Evolutionary conservation across 2,888 invertebrate species (phyloP), one percentile per base, ranked within the genome.

Genomic region (Spicauda simplicius): DNA sequence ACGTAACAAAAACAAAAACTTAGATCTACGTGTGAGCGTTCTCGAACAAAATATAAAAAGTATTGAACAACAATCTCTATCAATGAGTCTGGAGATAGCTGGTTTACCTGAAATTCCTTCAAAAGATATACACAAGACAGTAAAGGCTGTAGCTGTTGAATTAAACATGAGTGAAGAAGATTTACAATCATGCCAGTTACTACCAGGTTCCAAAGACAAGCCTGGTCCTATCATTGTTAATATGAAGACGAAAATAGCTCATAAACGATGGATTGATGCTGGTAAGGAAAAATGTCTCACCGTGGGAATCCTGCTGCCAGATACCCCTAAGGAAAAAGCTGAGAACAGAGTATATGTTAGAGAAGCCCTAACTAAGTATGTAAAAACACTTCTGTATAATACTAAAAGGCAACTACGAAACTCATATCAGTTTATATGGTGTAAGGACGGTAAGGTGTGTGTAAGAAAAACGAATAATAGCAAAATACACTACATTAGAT

Each of bases 281-380:
- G 67, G 73, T 10, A 77, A 68, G 52, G 61, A 71, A 25, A 72
- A 68, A 63, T n/a, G 64, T 37, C 60, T 76, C 19, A 74, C 74
- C 0, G 70, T 70, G 5, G 74, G 74, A 25, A 16, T 20, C 0
- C 8, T 78, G 11, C 7, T 74, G 18, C 70, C 74, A 7, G 55
- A 72, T 7, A 19, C 50, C 14, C 61, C 72, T 5, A 59, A 69
- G 54, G 73, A 76, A 7, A 69, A 67, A 69, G 48, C 65, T 8
- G 68, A 69, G 8, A 69, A 53, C 33, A 58, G 68, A 50, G 48
- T 73, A 2, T 73, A 63, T 58, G 48, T 73, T 8, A 68, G 73
- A 54, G 71, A 75, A 73, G 73, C 74, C 12, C 54, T 76, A 19
- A 75, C 74, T 0, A 73, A 76, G 50, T 52, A 68, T 60, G 7